These are phyloP conservation scores for Laticauda laticaudata DNA, from an alignment of 2,113 vertebrate genomes.

Conservation along the genomic window DNA sequence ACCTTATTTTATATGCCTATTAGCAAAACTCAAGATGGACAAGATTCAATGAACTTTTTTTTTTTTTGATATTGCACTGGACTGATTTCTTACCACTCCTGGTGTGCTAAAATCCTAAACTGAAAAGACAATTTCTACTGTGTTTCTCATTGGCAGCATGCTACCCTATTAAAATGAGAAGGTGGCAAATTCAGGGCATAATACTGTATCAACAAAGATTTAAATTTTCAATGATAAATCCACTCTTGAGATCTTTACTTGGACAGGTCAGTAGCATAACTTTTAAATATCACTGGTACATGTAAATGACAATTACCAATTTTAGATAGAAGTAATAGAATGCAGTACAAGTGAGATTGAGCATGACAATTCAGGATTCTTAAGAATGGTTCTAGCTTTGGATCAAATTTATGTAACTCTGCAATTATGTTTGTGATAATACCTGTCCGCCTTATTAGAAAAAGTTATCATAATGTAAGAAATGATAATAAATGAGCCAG, in stretches of 20 bases:
- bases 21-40: neutral
- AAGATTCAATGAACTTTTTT: neutral
- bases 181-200: conserved; percentile 36
- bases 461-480: neutral
- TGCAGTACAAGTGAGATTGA: conserved; percentile 34
- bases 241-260: conserved; percentile 19
- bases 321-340: conserved; percentile 43
- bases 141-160: neutral
- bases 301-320: conserved; percentile 45
- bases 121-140: neutral
- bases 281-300: conserved; percentile 22
- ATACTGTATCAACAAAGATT: conserved; percentile 16
- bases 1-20: neutral
- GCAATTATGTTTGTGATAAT: neutral
- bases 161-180: neutral
- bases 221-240: conserved; percentile 30
- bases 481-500: neutral
- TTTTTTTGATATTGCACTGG: neutral
- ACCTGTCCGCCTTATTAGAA: neutral
- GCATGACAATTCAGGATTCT: conserved; percentile 25
- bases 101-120: neutral
- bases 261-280: neutral
- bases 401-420: neutral
- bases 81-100: neutral
- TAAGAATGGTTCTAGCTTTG: neutral